Conservation (phyloP, 1,140 invertebrate species). For the Aphidius ervi region DNA sequence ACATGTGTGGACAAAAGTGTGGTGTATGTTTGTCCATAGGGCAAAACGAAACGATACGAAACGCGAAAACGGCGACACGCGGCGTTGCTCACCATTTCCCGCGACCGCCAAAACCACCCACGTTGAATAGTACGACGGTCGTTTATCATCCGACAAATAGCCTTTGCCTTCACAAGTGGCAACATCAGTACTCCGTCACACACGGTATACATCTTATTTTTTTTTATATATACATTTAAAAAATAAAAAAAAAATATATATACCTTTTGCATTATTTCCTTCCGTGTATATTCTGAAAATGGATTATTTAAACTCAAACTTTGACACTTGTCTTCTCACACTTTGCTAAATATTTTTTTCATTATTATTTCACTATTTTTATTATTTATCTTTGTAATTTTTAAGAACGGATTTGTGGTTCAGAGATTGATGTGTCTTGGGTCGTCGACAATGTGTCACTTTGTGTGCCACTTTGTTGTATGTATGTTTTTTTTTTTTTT, state of each 20-base stretch:
- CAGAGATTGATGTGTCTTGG: constrained; percentile 8
- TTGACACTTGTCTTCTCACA: constrained; percentile 12
- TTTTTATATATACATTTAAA: background rate
- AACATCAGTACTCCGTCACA: constrained; percentile 20
- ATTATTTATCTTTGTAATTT: constrained; percentile 6
- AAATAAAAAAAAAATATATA: background rate
- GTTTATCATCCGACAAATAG: constrained; percentile 55
- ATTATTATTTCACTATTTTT: background rate
- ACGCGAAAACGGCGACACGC: constrained; percentile 47
- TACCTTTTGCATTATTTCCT: no score
- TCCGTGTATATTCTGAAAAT: background rate
- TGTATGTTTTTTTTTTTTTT: no score
- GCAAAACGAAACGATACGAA: constrained; percentile 43
- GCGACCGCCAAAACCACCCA: constrained; percentile 50
- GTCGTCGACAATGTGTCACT: constrained; percentile 13
- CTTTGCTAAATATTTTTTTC: background rate
- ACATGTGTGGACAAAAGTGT: constrained; percentile 2
- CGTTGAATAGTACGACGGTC: constrained; percentile 45
- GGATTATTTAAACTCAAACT: constrained; percentile 9
- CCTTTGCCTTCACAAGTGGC: constrained; percentile 30
- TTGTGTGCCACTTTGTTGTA: background rate
- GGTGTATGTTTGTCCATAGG: constrained; percentile 11
- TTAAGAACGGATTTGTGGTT: constrained; percentile 16
- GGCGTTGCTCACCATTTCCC: constrained; percentile 52
- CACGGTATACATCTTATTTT: constrained; percentile 13